Evolutionary conservation across 1,140 invertebrate genomes (phyloP).

Genomic region (Subanguina moxae): DNA sequence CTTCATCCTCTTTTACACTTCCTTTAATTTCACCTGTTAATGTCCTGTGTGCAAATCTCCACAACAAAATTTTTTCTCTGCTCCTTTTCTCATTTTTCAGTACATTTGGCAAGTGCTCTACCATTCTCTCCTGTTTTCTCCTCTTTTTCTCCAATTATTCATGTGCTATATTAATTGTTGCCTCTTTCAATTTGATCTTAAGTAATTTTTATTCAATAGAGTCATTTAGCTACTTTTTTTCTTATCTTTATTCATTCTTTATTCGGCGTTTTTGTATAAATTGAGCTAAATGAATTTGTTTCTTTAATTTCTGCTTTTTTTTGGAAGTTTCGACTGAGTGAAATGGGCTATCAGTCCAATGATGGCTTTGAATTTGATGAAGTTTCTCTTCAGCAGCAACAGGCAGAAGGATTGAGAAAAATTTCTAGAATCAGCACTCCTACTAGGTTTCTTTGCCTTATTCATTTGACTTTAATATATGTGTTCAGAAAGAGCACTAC

Average conservation of each 20-base stretch:
- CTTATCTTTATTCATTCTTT: not conserved
- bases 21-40: too few relatives aligned
- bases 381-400: not conserved
- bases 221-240: not conserved
- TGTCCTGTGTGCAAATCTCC: too few relatives aligned
- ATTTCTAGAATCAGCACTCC: not conserved
- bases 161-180: too few relatives aligned
- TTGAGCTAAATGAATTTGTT: not conserved
- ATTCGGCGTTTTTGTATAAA: not conserved
- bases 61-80: too few relatives aligned
- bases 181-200: not conserved
- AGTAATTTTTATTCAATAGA: not conserved
- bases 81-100: too few relatives aligned
- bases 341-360: not conserved
- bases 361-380: slow-evolving; percentile 3
- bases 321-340: not conserved
- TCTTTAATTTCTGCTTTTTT: not conserved
- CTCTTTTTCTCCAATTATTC: too few relatives aligned
- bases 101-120: too few relatives aligned
- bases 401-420: not conserved
- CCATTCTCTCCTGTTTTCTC: too few relatives aligned
- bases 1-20: too few relatives aligned
- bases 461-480: not conserved
- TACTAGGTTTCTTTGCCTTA: not conserved
- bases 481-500: not conserved